These are phyloP conservation scores for Itoplectis maculator DNA, from an alignment of 2,888 invertebrate species.

Conservation along the genomic window DNA sequence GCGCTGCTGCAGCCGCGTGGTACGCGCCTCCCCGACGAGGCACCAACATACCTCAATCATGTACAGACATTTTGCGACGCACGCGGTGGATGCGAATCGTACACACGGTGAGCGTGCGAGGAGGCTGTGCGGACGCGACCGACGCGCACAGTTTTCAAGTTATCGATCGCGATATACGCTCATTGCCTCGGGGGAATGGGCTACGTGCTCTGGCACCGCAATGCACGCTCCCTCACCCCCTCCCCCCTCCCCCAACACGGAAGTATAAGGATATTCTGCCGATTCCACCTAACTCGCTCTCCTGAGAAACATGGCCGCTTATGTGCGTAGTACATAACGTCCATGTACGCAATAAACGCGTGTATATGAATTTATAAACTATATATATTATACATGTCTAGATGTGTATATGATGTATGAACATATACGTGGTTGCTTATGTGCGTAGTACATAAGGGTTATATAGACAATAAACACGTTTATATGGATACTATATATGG, in stretches of 20 bases:
- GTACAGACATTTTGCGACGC: neutral
- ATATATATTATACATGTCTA: neutral
- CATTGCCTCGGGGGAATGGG: constrained; percentile 74
- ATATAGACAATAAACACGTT: neutral
- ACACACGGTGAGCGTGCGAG: neutral
- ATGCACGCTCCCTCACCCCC: constrained; percentile 67
- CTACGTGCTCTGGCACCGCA: constrained; percentile 78
- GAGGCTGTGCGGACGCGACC: constrained; percentile 30
- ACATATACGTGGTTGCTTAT: no score
- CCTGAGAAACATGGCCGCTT: constrained; percentile 40
- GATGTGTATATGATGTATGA: no score
- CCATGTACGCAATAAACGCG: neutral
- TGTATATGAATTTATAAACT: neutral
- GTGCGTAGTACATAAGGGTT: neutral
- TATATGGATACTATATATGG: no score
- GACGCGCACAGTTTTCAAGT: constrained; percentile 71
- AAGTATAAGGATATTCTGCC: constrained; percentile 65
- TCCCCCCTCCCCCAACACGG: constrained; percentile 2
- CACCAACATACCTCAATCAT: constrained; percentile 4
- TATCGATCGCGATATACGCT: constrained; percentile 77
- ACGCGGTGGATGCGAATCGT: neutral
- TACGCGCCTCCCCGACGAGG: neutral
- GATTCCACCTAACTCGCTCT: constrained; percentile 46
- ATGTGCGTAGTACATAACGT: constrained; percentile 6
- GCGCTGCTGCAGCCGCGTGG: no score